Conservation (phyloP, 2,113 vertebrate species). For the Rhynchopsitta pachyrhyncha region DNA sequence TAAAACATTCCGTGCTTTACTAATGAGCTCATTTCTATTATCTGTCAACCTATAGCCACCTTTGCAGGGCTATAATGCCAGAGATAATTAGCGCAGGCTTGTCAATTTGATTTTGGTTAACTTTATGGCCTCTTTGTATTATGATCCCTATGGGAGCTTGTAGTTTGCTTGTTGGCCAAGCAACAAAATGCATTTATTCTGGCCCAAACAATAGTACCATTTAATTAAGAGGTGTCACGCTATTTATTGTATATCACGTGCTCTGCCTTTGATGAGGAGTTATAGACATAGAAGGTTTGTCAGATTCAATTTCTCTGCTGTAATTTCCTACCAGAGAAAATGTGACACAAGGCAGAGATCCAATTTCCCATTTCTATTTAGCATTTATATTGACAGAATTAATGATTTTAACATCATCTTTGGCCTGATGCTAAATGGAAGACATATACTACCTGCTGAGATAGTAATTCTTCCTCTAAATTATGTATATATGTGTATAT, state of each 20-base stretch:
- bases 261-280: constrained; percentile 62
- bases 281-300: constrained; percentile 62
- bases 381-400: constrained; percentile 83
- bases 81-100: constrained; percentile 69
- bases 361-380: constrained; percentile 80
- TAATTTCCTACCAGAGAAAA: constrained; percentile 77
- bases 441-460: constrained; percentile 27
- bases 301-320: constrained; percentile 72
- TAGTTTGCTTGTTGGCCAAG: constrained; percentile 7
- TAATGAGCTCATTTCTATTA: constrained; percentile 62
- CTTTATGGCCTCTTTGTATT: constrained; percentile 62
- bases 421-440: constrained; percentile 67
- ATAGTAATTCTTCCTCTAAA: constrained; percentile 25
- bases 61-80: constrained; percentile 48
- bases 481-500: neutral
- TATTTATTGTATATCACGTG: constrained; percentile 63
- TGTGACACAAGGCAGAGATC: constrained; percentile 70
- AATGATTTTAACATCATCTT: constrained; percentile 78
- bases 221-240: constrained; percentile 77
- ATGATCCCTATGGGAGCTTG: constrained; percentile 43
- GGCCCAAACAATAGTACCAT: constrained; percentile 60
- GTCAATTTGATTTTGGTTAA: constrained; percentile 71
- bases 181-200: constrained; percentile 46
- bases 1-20: neutral
- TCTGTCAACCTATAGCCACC: constrained; percentile 36